Evolutionary conservation across 2,797 vertebrate species (phyloP).

Genomic region (Poliocrania exsul): DNA sequence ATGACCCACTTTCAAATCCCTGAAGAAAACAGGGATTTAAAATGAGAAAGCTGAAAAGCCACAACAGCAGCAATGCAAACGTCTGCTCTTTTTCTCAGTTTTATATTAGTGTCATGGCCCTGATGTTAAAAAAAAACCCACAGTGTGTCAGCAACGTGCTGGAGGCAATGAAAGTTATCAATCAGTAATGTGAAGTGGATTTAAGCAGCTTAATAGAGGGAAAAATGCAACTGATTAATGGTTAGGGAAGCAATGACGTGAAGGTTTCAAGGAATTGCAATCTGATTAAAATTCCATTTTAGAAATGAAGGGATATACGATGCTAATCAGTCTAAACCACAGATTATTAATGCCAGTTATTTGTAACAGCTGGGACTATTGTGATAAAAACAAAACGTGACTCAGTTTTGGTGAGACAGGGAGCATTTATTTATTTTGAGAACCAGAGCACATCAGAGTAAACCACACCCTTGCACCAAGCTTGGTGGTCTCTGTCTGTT

Average conservation of each 20-base stretch:
- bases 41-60: conserved; percentile 51
- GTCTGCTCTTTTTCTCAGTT: conserved; percentile 22
- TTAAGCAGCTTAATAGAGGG: conserved; percentile 66
- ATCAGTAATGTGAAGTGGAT: conserved; percentile 58
- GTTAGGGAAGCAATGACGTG: conserved; percentile 31
- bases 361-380: conserved; percentile 54
- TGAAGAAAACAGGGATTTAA: conserved; percentile 62
- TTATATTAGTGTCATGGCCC: conserved; percentile 30
- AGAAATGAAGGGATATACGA: conserved; percentile 67
- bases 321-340: conserved; percentile 69
- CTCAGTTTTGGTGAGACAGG: not conserved
- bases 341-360: conserved; percentile 51
- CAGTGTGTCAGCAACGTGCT: not conserved
- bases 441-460: not conserved
- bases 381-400: conserved; percentile 39
- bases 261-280: conserved; percentile 66
- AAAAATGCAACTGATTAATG: conserved; percentile 70
- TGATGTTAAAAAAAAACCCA: not conserved
- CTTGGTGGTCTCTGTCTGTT: not conserved
- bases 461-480: not conserved
- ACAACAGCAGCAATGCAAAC: conserved; percentile 18
- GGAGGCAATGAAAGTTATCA: conserved; percentile 62
- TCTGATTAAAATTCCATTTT: conserved; percentile 74
- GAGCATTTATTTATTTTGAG: not conserved
- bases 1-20: conserved; percentile 68